Base-by-base conservation (phyloP, 1,140 invertebrate species). In the Brachionus asplanchnoidis region DNA sequence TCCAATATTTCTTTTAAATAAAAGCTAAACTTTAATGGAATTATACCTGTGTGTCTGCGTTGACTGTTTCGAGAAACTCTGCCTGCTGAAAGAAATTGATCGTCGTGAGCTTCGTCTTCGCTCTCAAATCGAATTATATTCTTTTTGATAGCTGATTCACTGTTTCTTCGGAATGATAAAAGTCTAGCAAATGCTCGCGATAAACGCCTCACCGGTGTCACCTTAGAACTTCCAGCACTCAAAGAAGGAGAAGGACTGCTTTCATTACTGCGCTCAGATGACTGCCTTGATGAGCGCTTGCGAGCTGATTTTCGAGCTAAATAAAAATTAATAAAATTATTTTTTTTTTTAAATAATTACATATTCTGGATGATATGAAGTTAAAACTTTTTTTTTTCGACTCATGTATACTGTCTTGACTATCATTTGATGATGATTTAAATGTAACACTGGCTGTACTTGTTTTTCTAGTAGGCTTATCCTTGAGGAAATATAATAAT, bases 101-200 rank as follows among this genome's bases (percentile, higher is more conserved):
- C 77, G 40, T 56, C 42, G 9, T 65, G 26, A 3, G 36, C 40
- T 65, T 82, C 79, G 12, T 82, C 79, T 42, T 82, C 79, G 44
- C 26, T 65, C 32, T 82, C 79, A 46, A 60, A 60, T 65, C 20
- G 40, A n/a, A 82, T 60, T 20, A 82, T 46, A 42, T 82, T 65
- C n/a, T 82, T 82, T 46, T 82, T 82, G 7, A 82, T 65, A 6
- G 79, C 79, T 7, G 79, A 82, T 70, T 84, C 82, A 46, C 82
- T 84, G 36, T 70, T 70, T 6, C 65, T 42, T 68, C 82, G n/a
- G 20, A 82, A 82, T 65, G 53, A 65, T 9, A 82, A 46, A 4
- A 82, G 53, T 60, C 36, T 82, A 12, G 79, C 53, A 46, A 82
- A 82, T 14, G 79, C 79, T 68, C 42, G 7, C 6, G 79, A 82